Evolutionary conservation across 2,113 vertebrate genomes (phyloP), one percentile per base, ranked within the genome.

Genomic region (Forbesichthys papilliferus): DNA sequence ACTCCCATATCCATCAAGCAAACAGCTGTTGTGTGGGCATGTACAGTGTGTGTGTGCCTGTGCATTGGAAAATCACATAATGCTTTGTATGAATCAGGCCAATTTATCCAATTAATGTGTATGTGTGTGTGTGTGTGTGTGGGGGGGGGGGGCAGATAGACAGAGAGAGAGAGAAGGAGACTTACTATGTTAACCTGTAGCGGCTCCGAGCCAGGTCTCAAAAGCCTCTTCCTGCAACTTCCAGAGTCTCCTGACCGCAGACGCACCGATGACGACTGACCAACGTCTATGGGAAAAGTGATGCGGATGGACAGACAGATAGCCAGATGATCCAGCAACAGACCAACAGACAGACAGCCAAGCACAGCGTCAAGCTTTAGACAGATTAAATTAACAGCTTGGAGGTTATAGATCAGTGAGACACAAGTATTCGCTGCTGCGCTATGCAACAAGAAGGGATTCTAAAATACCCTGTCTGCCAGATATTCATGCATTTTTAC

Each of bases 121-220:
- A 42, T 64, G 49, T 75, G 54, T 14, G 36, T 16, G 18, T 59
- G 46, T 48, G 59, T 74, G 48, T 65, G 27, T 1, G 2, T 1
- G 16, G 0, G 16, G 16, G 16, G 16, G 16, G 16, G 16, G 16
- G 16, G 16, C 4, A 16, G 16, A 16, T 16, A 16, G 16, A 16
- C 16, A 16, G 20, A 20, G 20, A 20, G 20, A 42, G 36, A 42
- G 7, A 42, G 7, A 42, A 5, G 7, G 7, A 42, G 36, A 90
- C 94, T 95, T 92, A 96, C 93, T 73, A 95, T 79, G 75, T 93
- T 94, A 78, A 95, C 92, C 53, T 93, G 93, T 61, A 95, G 91
- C 20, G 95, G 93, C 79, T 95, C 94, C 16, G 94, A 95, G 61
- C 94, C 94, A 9, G 93, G 92, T 85, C 92, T 93, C 54, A 95